Conservation (phyloP, 64 coral and sea anemone genomes). For the Stylophora pistillata region DNA sequence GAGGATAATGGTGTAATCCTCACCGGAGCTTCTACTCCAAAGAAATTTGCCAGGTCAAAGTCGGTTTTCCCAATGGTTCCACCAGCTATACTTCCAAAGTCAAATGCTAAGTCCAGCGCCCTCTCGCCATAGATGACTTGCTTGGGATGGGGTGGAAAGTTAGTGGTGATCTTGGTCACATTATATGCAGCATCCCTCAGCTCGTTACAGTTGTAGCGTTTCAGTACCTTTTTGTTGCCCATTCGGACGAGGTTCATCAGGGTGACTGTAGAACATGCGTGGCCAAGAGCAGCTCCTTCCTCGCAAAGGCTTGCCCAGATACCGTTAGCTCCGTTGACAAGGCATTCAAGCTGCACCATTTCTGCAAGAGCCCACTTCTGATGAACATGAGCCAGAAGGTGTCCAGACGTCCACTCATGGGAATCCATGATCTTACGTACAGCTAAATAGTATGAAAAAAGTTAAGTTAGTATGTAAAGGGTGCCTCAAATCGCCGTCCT, state of each 20-base stretch:
- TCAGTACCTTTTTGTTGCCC: constrained; percentile 46
- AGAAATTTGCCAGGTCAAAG: constrained; percentile 21
- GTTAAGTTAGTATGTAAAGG: too few relatives aligned
- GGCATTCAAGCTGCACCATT: constrained; percentile 42
- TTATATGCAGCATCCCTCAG: constrained; percentile 49
- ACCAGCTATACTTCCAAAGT: constrained; percentile 3
- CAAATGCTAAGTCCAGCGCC: constrained; percentile 42
- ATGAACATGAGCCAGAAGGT: constrained; percentile 43
- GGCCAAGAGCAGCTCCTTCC: constrained; percentile 69
- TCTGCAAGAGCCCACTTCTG: constrained; percentile 58
- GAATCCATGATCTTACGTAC: constrained; percentile 11
- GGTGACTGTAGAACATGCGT: constrained; percentile 55
- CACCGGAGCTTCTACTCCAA: constrained; percentile 24
- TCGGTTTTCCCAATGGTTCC: background rate
- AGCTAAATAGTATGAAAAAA: background rate
- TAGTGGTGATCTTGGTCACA: constrained; percentile 63
- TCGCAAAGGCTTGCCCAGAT: constrained; percentile 52
- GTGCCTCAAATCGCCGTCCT: too few relatives aligned
- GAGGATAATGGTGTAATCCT: constrained; percentile 15
- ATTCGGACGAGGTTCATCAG: constrained; percentile 58
- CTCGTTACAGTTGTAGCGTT: constrained; percentile 41
- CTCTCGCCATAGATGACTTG: constrained; percentile 55
- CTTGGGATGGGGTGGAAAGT: constrained; percentile 17
- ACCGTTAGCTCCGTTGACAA: constrained; percentile 46
- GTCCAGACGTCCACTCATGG: constrained; percentile 11